Base-by-base conservation (phyloP, 2,888 invertebrate genomes). In the Theristus sp. region DNA sequence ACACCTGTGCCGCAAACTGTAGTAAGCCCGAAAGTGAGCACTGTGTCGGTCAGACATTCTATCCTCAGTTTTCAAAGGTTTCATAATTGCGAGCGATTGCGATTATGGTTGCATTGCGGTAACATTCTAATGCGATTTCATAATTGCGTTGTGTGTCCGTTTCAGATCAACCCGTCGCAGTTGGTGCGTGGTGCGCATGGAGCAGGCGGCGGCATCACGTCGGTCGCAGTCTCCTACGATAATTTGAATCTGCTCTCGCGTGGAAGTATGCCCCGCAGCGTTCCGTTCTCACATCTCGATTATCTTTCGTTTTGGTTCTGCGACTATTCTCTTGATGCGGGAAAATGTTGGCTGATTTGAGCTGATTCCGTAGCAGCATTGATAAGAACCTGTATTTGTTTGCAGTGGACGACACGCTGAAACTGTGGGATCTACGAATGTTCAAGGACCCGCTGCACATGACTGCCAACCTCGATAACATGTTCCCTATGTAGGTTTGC, bases 401-500 rank as follows among this genome's bases (percentile, higher is more conserved):
- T n/a, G n/a, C 64, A 76, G 76, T 86, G 65, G 98, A 99, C 73
- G 89, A 90, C 68, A 88, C 90, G 0, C 76, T 98, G 65, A 98
- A 96, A 75, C 75, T 98, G 0, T 99, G 94, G 91, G 94, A 96
- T 71, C 71, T 91, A 49, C 79, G 91, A 58, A 81, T 83, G 58
- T 85, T 89, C 61, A 91, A 86, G 70, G 80, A 83, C 64, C 84
- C 87, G 0, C 63, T 96, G 0, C 80, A 85, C 62, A 80, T 81
- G 1, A 84, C 83, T 58, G 75, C 75, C 0, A 79, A 82, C 66
- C 76, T 96, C 0, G 88, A 83, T 67, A 89, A 89, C 0, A 81
- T 87, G 63, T 96, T 89, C 67, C 70, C 77, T 56, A 76, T 77
- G 80, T 80, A 68, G 72, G 75, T 69, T 28, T 46, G 20, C 38